Evolutionary conservation across 2,113 vertebrate genomes (phyloP).

Genomic region (Erythrolamprus reginae): DNA sequence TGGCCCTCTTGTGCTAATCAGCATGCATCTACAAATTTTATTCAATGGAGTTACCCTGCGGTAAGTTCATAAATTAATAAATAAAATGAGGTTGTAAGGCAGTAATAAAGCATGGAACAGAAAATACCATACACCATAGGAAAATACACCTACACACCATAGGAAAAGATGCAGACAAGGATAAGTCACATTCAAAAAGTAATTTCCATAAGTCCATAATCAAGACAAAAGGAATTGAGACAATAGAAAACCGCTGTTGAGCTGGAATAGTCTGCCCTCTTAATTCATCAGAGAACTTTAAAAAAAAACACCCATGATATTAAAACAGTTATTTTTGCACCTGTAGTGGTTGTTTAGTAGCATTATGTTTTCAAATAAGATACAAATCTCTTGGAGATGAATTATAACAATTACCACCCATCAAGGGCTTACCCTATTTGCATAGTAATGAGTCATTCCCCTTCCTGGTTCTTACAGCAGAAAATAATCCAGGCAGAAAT

Average conservation of each 20-base stretch:
- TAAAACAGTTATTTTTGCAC: conserved; percentile 24
- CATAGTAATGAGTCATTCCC: conserved; percentile 5
- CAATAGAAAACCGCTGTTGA: conserved; percentile 15
- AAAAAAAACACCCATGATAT: neutral
- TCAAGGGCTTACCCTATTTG: conserved; percentile 24
- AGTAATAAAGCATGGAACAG: neutral
- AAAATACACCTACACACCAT: neutral
- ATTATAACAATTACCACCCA: conserved; percentile 28
- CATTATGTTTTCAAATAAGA: conserved; percentile 18
- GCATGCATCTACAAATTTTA: neutral
- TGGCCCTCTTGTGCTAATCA: neutral
- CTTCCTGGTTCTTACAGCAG: neutral
- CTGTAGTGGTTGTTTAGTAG: neutral
- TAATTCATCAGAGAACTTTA: neutral
- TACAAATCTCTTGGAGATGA: neutral
- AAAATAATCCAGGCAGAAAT: neutral
- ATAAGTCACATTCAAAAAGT: conserved; percentile 16
- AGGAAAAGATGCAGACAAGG: neutral
- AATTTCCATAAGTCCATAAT: conserved; percentile 7
- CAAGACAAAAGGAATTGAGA: conserved; percentile 24
- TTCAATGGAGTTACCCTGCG: neutral
- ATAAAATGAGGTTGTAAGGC: neutral
- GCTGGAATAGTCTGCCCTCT: conserved; percentile 14
- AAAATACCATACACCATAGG: neutral
- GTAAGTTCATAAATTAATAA: neutral